These are phyloP conservation scores for Aphidius ervi DNA, from an alignment of 1,140 invertebrate genomes.

Conservation along the genomic window DNA sequence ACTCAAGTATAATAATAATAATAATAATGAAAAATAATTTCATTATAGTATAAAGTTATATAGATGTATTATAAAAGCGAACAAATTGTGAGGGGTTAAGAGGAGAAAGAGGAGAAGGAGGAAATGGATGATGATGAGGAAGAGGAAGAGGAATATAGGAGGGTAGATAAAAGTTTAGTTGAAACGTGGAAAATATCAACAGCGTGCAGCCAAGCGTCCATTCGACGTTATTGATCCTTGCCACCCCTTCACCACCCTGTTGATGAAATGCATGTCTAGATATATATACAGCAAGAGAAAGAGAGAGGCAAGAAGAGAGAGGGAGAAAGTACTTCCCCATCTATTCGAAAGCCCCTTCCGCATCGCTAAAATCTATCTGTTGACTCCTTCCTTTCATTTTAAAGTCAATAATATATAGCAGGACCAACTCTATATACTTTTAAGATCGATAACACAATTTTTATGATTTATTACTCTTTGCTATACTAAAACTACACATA, in stretches of 20 bases:
- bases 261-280: conserved; percentile 43
- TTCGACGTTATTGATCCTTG: conserved; percentile 36
- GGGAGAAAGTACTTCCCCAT: conserved; percentile 24
- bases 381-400: conserved; percentile 36
- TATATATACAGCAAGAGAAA: neutral
- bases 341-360: conserved; percentile 4
- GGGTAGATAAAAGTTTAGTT: neutral
- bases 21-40: no score
- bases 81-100: neutral
- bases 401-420: conserved; percentile 34
- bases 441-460: conserved; percentile 37
- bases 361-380: conserved; percentile 16
- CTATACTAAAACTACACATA: neutral
- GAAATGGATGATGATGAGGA: neutral
- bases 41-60: no score
- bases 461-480: conserved; percentile 33
- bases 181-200: conserved; percentile 18
- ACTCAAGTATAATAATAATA: no score
- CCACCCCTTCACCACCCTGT: conserved; percentile 29
- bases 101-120: neutral
- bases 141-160: neutral
- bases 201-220: conserved; percentile 25
- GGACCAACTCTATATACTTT: conserved; percentile 19
- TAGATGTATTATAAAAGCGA: no score
- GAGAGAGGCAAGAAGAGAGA: neutral